These are phyloP conservation scores for Caenorhabditis doughertyi DNA, from an alignment of 2,888 invertebrate species.

Conservation along the genomic window DNA sequence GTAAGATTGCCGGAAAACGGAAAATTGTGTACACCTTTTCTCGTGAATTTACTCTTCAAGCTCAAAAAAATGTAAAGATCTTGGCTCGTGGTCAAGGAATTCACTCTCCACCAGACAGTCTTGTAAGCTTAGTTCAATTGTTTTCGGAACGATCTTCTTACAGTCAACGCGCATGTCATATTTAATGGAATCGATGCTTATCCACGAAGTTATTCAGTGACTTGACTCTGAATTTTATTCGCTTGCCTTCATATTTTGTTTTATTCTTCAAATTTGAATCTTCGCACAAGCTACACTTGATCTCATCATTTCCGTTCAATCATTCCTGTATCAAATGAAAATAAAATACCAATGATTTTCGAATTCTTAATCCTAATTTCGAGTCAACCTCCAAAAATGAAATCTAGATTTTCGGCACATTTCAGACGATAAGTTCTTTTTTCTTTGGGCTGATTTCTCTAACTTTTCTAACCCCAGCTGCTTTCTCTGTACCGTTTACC, in stretches of 20 bases:
- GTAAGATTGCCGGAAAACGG: constrained; percentile 83
- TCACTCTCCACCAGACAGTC: constrained; percentile 81
- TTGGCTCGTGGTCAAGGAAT: constrained; percentile 81
- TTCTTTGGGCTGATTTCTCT: constrained; percentile 59
- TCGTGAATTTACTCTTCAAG: too few relatives aligned
- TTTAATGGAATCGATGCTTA: too few relatives aligned
- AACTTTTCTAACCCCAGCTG: constrained; percentile 3
- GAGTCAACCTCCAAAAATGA: constrained; percentile 35
- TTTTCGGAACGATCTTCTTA: too few relatives aligned
- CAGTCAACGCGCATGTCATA: too few relatives aligned
- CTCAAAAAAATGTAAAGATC: too few relatives aligned
- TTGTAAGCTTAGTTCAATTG: too few relatives aligned
- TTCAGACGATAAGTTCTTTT: constrained; percentile 53
- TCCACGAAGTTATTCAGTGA: too few relatives aligned
- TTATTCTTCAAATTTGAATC: constrained; percentile 31
- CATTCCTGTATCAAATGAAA: too few relatives aligned
- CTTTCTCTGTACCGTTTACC: constrained; percentile 8
- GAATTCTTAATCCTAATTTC: too few relatives aligned
- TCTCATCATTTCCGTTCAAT: constrained; percentile 42
- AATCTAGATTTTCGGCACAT: constrained; percentile 43
- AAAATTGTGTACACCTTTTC: constrained; percentile 78
- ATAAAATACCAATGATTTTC: too few relatives aligned
- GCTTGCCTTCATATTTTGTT: too few relatives aligned
- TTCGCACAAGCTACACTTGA: constrained; percentile 57
- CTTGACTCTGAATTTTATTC: too few relatives aligned